Evolutionary conservation across 2,797 vertebrate species (phyloP), one percentile per base, ranked within the genome.

Genomic region (Crocodylus rhombifer): DNA sequence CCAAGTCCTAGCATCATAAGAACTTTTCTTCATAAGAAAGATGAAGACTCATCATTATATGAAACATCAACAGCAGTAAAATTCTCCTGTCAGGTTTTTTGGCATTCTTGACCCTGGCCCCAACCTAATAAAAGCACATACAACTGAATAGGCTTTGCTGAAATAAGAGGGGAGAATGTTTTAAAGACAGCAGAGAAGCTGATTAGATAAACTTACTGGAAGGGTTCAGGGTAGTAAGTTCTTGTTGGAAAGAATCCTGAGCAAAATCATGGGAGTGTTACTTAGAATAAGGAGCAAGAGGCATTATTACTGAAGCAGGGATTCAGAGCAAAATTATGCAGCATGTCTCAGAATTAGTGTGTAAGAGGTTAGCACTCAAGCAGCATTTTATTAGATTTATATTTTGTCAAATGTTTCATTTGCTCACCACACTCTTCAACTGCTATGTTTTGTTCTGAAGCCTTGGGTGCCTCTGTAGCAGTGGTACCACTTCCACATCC

Each of bases 341-440:
- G 96, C 93, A 89, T 25, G 90, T 86, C 94, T 95, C 30, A 94
- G 96, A 96, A 98, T 98, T 98, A 98, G 97, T 77, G 90, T 95
- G 94, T 84, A 96, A 95, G 94, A 83, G 94, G 94, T 98, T 98
- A 98, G 98, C 94, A 25, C 87, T 69, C 92, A 98, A 97, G 97
- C 97, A 28, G 96, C 89, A 89, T 55, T 93, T 90, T 87, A 97
- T 97, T 97, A 98, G 94, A 84, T 1, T n/a, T 76, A 91, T 87
- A 86, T 93, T 96, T 94, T 80, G 87, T 92, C 95, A 94, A 95
- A 85, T 1, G 80, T 91, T 95, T 94, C 2, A 9, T 92, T 97
- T 97, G 99, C 99, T 99, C 99, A 99, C 99, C 99, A 97, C 99
- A 97, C 97, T 98, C 98, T 97, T 97, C 97, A 97, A 95, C 91